Evolutionary conservation across 2,113 vertebrate genomes (phyloP), one percentile per base, ranked within the genome.

Genomic region (Blennius ocellaris): DNA sequence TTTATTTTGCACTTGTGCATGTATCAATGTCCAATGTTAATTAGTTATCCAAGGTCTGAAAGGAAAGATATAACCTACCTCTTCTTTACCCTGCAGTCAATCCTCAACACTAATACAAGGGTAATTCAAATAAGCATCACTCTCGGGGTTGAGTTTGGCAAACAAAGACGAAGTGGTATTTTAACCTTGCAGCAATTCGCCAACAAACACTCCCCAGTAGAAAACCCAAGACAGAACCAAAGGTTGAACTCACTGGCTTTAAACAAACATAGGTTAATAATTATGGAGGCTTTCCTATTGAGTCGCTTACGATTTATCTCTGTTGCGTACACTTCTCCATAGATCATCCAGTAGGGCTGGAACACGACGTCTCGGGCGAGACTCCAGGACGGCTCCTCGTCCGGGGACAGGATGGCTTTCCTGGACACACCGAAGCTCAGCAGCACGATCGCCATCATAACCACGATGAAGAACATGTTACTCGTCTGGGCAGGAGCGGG

Each of bases 271-370:
- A 37, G 11, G 44, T 44, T 17, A 63, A 44, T 64, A 43, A 59
- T 7, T 30, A 37, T 69, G 4, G 43, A 12, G 7, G 36, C 7
- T 52, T 55, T 60, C 69, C 6, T 58, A 30, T 14, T 63, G 7
- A 82, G 53, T 8, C 15, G 93, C 94, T 6, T 69, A 99, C 97
- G 91, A 76, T 97, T 93, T 81, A 98, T 97, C 50, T 98, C 94
- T 17, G 60, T 53, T 52, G 97, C 97, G 65, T 99, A 99, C 12
- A 99, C 97, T 74, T 99, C 97, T 83, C 98, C 98, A 56, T 96
- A 99, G 58, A 99, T 99, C 97, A 99, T 99, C 95, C 96, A 99
- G 81, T 99, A 99, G 1, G 98, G 98, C 6, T 98, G 94, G 88
- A 97, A 98, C 5, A 99, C 94, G 3, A 97, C 91, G 65, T 99